phyloP scores from a whole-genome alignment of 2,797 vertebrate species.

The Cryptoprocta ferox region DNA sequence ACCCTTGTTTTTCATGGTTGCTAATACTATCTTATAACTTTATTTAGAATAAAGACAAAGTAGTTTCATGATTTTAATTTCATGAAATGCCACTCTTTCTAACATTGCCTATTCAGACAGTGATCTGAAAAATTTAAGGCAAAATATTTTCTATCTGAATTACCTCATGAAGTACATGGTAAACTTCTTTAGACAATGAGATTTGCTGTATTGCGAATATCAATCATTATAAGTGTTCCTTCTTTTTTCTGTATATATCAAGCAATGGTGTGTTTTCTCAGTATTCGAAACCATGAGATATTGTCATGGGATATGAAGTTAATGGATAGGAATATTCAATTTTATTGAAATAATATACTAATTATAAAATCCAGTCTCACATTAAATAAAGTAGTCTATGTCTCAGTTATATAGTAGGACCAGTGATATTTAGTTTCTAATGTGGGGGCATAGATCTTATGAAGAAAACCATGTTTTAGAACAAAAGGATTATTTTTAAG shows the following conservation, averaged over 20 bases:
- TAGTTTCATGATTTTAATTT: background rate
- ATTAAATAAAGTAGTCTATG: background rate
- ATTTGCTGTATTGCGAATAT: background rate
- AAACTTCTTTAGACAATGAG: background rate
- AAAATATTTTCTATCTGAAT: background rate
- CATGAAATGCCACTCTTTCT: background rate
- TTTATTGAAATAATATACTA: background rate
- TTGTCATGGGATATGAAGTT: background rate
- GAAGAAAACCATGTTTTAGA: background rate
- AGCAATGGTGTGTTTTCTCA: background rate
- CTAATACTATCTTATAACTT: background rate
- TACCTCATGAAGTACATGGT: background rate
- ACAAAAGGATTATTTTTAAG: background rate
- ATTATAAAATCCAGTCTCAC: background rate
- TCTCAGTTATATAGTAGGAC: background rate
- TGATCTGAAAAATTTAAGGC: background rate
- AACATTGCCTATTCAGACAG: background rate
- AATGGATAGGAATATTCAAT: background rate
- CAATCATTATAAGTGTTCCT: background rate
- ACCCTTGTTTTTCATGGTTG: background rate
- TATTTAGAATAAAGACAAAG: background rate
- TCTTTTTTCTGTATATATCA: background rate
- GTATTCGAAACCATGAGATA: background rate
- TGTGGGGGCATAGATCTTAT: background rate
- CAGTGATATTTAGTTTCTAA: background rate